These are phyloP conservation scores for Acomys russatus DNA, from an alignment of 2,797 vertebrate species.

Conservation along the genomic window DNA sequence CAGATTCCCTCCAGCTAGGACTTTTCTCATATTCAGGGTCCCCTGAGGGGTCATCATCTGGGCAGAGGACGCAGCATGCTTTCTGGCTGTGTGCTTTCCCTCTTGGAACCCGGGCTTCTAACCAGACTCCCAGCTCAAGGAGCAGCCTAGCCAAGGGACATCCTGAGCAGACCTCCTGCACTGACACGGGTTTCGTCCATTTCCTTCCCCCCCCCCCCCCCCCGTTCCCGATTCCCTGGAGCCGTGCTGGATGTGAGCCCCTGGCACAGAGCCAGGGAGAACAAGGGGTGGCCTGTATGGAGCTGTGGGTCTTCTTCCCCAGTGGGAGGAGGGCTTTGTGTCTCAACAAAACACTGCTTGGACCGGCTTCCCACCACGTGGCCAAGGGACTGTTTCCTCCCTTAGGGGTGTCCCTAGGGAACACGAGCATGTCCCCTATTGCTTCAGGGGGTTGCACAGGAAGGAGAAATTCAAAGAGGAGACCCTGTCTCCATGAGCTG, in stretches of 20 bases:
- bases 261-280: slow-evolving; percentile 63
- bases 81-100: neutral
- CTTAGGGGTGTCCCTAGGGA: slow-evolving; percentile 42
- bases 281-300: slow-evolving; percentile 74
- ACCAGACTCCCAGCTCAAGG: neutral
- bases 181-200: slow-evolving; percentile 43
- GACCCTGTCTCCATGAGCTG: neutral
- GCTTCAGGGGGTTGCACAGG: neutral
- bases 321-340: slow-evolving; percentile 66
- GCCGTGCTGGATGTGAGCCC: slow-evolving; percentile 63
- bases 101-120: neutral
- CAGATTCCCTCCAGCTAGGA: neutral
- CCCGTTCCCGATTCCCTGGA: slow-evolving; percentile 40
- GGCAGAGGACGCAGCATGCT: neutral
- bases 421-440: neutral
- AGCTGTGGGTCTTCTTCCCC: slow-evolving; percentile 64
- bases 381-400: neutral
- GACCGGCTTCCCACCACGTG: neutral
- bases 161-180: neutral
- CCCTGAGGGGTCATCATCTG: neutral
- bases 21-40: neutral
- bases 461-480: neutral
- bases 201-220: neutral
- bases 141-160: neutral
- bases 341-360: slow-evolving; percentile 68